A percentile compares a stretch with the other conserved stretches of the same genome.
Evolutionary conservation across 1,140 invertebrate species (phyloP).

Genomic region (Drosophila serrata): DNA sequence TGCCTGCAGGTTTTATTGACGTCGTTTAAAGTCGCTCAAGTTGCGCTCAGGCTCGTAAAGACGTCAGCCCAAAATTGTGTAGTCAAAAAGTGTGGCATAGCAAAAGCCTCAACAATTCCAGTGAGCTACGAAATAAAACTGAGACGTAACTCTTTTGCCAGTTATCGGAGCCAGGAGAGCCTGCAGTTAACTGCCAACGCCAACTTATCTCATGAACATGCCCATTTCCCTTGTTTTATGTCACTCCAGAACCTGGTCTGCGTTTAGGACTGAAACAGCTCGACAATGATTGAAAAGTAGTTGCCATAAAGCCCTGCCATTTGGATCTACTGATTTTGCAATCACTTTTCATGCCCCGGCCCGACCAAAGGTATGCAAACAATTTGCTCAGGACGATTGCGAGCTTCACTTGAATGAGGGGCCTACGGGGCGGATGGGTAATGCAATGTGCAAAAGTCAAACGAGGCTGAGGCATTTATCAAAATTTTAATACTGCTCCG

Average conservation of each 20-base stretch:
- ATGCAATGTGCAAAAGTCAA: constrained; percentile 20
- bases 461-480: constrained; percentile 42
- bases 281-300: constrained; percentile 53
- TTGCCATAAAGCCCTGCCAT: constrained; percentile 37
- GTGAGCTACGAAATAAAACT: constrained; percentile 25
- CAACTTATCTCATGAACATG: constrained; percentile 6
- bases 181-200: constrained; percentile 10
- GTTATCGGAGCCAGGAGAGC: constrained; percentile 16
- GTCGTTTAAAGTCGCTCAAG: constrained; percentile 71
- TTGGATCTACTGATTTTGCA: constrained; percentile 30
- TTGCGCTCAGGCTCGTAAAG: constrained; percentile 55
- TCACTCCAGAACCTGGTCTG: neutral
- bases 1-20: constrained; percentile 68
- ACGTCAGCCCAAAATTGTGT: constrained; percentile 52
- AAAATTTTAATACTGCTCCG: constrained; percentile 50
- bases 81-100: constrained; percentile 40
- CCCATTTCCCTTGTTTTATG: constrained; percentile 34
- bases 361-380: constrained; percentile 27
- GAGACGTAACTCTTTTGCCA: constrained; percentile 25
- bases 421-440: constrained; percentile 46
- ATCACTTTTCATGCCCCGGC: constrained; percentile 30
- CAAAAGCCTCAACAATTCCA: neutral
- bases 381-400: constrained; percentile 22
- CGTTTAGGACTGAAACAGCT: constrained; percentile 20
- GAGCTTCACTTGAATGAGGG: constrained; percentile 46